Evolutionary conservation across 2,113 vertebrate species (phyloP), one percentile per base, ranked within the genome.

Genomic region (Petaurus breviceps): DNA sequence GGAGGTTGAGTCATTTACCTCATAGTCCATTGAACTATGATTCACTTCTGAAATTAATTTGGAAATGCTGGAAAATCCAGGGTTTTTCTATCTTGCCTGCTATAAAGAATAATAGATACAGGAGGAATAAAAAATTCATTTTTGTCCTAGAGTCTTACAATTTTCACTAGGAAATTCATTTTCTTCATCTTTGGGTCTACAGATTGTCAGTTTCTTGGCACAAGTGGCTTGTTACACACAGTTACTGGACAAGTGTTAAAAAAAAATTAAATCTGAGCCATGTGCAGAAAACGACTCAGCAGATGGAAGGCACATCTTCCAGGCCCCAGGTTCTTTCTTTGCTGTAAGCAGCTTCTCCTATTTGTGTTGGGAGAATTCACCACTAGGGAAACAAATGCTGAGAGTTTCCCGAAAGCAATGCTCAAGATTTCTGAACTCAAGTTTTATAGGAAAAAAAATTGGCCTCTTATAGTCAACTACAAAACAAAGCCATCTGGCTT

Each of bases 1-100:
- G 57, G 51, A 28, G n/a, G 3, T 47, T 97, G 94, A 97, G 89
- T 97, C 94, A 97, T 28, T 94, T 95, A 96, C 93, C 93, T 94
- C 55, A 94, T 49, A 90, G 46, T 53, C 14, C 52, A 94, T 1
- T 84, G 46, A 47, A 96, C 94, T 92, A 51, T 92, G 54, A 68
- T 95, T 95, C 96, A 37, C 51, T 94, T 95, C 92, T 92, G 57
- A 95, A 84, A 61, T 53, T 92, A 94, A 92, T 77, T 11, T 53
- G 89, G n/a, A 95, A 96, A 91, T 92, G 91, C 92, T 96, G 90
- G 94, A 93, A 97, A 97, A 92, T 90, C 90, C 50, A 53, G 25
- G 47, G 19, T 22, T 93, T 93, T 93, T 95, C 50, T 52, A 8
- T 84, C 68, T 84, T 8, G 5, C 3, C 51, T 24, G 23, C 31